Evolutionary conservation across 2,797 vertebrate genomes (phyloP), one percentile per base, ranked within the genome.

Genomic region (Ctenopoma kingsleyae): DNA sequence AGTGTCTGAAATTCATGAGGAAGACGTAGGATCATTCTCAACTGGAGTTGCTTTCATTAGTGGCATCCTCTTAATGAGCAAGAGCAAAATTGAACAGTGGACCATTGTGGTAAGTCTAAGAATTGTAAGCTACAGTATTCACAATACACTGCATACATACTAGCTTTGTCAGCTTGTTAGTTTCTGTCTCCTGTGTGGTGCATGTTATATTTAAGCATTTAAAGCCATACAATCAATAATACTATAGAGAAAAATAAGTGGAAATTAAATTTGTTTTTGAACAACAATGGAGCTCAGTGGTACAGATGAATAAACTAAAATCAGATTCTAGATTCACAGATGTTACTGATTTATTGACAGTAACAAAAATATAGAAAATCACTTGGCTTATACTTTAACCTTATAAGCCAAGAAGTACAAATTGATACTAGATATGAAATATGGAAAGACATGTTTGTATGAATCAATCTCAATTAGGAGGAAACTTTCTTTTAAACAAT

Each of bases 81-180:
- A 74, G 76, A 89, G 82, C 51, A 87, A 91, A 81, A 38, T 93
- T 40, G 58, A 38, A 36, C 83, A 90, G 25, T 92, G 94, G 81
- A 81, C 75, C 35, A 62, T 82, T 71, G 82, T 59, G 92, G 97
- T 97, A 85, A 96, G 96, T 95, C 20, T 22, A 41, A 66, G 3
- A 51, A 43, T 50, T 69, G 0, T 27, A 32, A 50, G 13, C 17
- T n/a, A 7, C 6, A n/a, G 17, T 32, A 16, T 8, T 5, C 9
- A 38, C 25, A 10, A 2, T n/a, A 30, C 16, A 51, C 3, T 27
- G 16, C 47, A 13, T 6, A 6, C 16, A 25, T 25, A n/a, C 3
- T 38, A 5, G 17, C 9, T 67, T 65, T 2, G 6, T 13, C 17
- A 5, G 13, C 17, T 20, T 35, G 36, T 25, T 25, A 25, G 23